phyloP scores from a whole-genome alignment of 2,888 invertebrate species.

The Sphinx pinastri region DNA sequence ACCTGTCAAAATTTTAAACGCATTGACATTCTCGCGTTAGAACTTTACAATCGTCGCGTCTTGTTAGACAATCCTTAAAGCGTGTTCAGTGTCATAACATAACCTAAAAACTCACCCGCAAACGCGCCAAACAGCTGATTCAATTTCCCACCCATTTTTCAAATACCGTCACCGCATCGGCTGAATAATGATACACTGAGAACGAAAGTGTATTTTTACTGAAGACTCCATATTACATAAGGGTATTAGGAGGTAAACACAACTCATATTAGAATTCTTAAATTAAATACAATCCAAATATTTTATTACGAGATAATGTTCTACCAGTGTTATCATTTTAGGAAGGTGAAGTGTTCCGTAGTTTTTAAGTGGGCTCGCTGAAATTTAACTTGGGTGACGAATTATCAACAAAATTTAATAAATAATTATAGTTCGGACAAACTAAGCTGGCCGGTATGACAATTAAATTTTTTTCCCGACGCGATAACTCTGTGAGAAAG shows the following conservation, averaged over 20 bases:
- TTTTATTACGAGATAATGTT: constrained; percentile 26
- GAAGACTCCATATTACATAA: constrained; percentile 23
- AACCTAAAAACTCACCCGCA: constrained; percentile 37
- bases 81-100: neutral
- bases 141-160: constrained; percentile 42
- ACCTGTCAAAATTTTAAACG: too few relatives aligned
- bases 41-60: too few relatives aligned
- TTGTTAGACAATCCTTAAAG: too few relatives aligned
- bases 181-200: constrained; percentile 10
- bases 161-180: constrained; percentile 31
- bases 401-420: neutral
- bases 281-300: constrained; percentile 25
- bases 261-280: constrained; percentile 2
- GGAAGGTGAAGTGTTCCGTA: constrained; percentile 21
- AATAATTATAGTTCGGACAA: too few relatives aligned
- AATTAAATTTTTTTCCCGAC: too few relatives aligned
- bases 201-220: neutral
- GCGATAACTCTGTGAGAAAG: too few relatives aligned
- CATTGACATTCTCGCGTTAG: too few relatives aligned
- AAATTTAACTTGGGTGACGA: neutral
- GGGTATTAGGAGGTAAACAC: constrained; percentile 26
- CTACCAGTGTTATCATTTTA: constrained; percentile 21
- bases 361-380: neutral
- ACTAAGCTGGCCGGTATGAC: too few relatives aligned
- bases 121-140: constrained; percentile 42